Evolutionary conservation across 2,888 invertebrate species (phyloP), one percentile per base, ranked within the genome.

Genomic region (Morpho helenor): DNA sequence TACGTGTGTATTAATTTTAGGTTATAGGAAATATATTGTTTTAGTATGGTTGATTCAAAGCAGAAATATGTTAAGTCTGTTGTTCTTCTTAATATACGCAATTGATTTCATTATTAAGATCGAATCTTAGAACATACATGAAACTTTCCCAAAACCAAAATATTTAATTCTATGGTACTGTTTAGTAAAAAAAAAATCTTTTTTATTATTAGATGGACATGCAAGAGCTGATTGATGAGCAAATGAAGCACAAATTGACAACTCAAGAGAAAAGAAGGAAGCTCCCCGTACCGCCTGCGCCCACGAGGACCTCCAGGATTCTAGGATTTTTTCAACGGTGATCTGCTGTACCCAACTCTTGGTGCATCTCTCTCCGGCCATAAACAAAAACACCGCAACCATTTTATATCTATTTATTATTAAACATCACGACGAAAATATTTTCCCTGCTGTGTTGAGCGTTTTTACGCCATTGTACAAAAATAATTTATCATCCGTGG

Each of bases 161-260:
- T 3, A 31, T 31, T 31, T 31, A 31, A 31, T 31, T 31, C 31
- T 5, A 5, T 31, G 4, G 2, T 31, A 31, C 31, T 31, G 31
- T 2, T 31, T 5, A 31, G 31, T 23, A 23, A 10, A 44, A 23
- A 8, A 3, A 8, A 43, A 43, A 3, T 43, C 2, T 43, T 3
- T 43, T 43, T 43, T 42, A 2, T 43, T 9, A 89, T 7, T 91
- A 97, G 95, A 96, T 97, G 94, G 98, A 98, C 82, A 97, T 98
- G 96, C 97, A 98, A 75, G 96, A 96, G 75, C 90, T 98, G 48
- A 92, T 98, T 61, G 96, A 97, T 70, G 97, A 97, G 74, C 98
- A 98, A 81, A 95, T 98, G 93, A 94, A 95, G 65, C 95, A 93
- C 74, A 97, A 97, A 87, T 90, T 98, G 68, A 93, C 94, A 61